These are phyloP conservation scores for Himantopus leucocephalus DNA, from an alignment of 2,113 vertebrate genomes.

Conservation along the genomic window DNA sequence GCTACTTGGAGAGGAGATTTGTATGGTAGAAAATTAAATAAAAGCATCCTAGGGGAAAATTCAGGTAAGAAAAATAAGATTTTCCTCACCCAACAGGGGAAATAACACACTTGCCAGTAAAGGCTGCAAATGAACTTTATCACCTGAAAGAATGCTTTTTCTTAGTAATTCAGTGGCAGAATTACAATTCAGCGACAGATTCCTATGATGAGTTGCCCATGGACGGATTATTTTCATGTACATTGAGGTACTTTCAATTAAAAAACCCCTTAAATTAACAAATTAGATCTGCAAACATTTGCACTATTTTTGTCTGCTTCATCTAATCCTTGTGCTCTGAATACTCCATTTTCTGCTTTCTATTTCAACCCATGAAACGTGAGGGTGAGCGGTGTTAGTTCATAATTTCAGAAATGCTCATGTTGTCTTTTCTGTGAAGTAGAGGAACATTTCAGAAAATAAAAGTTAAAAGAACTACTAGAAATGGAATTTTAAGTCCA, in stretches of 20 bases:
- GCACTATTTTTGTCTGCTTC: neutral
- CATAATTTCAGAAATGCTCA: neutral
- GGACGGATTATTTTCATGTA: neutral
- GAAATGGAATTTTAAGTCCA: neutral
- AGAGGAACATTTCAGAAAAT: neutral
- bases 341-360: neutral
- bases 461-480: neutral
- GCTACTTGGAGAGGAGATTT: neutral
- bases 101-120: neutral
- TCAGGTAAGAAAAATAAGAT: neutral
- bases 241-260: neutral
- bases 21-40: neutral
- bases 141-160: neutral
- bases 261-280: neutral
- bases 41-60: neutral
- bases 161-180: neutral
- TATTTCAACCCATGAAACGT: neutral
- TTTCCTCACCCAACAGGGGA: neutral
- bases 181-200: neutral
- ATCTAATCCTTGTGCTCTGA: neutral
- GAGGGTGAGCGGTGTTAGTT: neutral
- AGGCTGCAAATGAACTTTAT: neutral
- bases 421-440: neutral
- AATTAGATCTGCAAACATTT: neutral
- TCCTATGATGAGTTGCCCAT: neutral